phyloP scores from a whole-genome alignment of 2,888 invertebrate genomes.

The Polylopha cassiicola region DNA sequence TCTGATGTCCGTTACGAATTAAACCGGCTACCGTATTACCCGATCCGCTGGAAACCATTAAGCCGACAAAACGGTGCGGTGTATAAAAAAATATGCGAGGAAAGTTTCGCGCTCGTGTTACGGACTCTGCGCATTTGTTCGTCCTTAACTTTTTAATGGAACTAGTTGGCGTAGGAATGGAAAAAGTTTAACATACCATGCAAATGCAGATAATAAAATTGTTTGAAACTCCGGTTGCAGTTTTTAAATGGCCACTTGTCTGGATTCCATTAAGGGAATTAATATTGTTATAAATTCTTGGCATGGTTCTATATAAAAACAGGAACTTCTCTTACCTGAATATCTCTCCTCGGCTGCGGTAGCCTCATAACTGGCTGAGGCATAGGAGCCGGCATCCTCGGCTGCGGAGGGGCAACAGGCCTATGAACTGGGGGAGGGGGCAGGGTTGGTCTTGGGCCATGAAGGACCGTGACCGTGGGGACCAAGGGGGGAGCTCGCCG shows the following conservation, averaged over 20 bases:
- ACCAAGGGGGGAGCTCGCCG: slow-evolving; percentile 23
- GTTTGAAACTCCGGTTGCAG: too few relatives aligned
- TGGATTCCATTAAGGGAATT: too few relatives aligned
- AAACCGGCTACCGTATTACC: slow-evolving; percentile 41
- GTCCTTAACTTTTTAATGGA: slow-evolving; percentile 20
- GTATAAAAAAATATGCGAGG: slow-evolving; percentile 21
- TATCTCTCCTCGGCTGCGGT: slow-evolving; percentile 58
- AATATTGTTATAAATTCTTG: too few relatives aligned
- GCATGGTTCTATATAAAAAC: neutral
- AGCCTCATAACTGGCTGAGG: slow-evolving; percentile 46
- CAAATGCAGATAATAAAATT: too few relatives aligned
- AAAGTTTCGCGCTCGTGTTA: slow-evolving; percentile 19
- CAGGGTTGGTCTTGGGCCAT: slow-evolving; percentile 17
- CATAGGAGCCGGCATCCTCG: slow-evolving; percentile 60
- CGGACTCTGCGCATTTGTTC: slow-evolving; percentile 5
- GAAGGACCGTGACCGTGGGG: slow-evolving; percentile 30
- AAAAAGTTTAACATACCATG: too few relatives aligned
- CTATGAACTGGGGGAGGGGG: slow-evolving; percentile 49
- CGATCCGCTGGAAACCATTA: slow-evolving; percentile 19
- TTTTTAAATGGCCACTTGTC: too few relatives aligned
- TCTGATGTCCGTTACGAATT: slow-evolving; percentile 39
- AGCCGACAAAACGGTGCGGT: slow-evolving; percentile 25
- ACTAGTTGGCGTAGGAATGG: too few relatives aligned
- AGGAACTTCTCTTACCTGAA: slow-evolving; percentile 50
- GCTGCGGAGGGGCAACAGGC: slow-evolving; percentile 55